Base-by-base conservation (phyloP, 2,888 invertebrate species). In the Trachelus tabidus region DNA sequence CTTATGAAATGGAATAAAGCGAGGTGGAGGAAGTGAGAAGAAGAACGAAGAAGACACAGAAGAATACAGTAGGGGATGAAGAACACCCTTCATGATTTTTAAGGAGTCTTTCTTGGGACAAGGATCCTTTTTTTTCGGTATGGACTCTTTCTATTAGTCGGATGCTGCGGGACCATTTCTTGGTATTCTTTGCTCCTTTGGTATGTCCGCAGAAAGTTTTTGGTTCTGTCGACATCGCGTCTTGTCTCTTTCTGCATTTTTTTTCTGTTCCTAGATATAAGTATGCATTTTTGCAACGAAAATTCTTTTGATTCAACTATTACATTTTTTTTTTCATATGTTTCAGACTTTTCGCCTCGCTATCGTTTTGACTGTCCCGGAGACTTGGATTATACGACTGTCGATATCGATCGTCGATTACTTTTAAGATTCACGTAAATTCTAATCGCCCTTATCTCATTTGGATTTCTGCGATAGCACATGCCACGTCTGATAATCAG, bases 321-420 rank as follows among this genome's bases (percentile, higher is more conserved):
- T 33, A 23, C 68, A 56, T 37, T 76, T 75, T 73, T 77, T 78
- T 74, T 77, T 75, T 74, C 11, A 56, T 73, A 40, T 68, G 30
- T 68, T 74, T 40, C 35, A 69, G 68, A 74, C 76, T 68, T 56
- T 78, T 79, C 75, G 34, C 56, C 73, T 75, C 75, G 76, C 76
- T 74, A 12, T 76, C 69, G 12, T 75, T 76, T 77, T 74, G 33
- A 30, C 37, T 31, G 74, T 75, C 33, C 37, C 69, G 79, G 73
- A 78, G 56, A 23, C 56, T 23, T 23, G 9, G 56, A 56, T 56
- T 56, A 56, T 23, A 56, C 56, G 56, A 15, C 56, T 23, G 9
- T 56, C 56, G 56, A 56, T 56, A 56, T 23, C 9, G 56, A 56
- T 23, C 56, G 2, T 56, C 56, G 56, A 56, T 23, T 56, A 56